Evolutionary conservation across 2,113 vertebrate species (phyloP).

Genomic region (Cyanoliseus patagonus): DNA sequence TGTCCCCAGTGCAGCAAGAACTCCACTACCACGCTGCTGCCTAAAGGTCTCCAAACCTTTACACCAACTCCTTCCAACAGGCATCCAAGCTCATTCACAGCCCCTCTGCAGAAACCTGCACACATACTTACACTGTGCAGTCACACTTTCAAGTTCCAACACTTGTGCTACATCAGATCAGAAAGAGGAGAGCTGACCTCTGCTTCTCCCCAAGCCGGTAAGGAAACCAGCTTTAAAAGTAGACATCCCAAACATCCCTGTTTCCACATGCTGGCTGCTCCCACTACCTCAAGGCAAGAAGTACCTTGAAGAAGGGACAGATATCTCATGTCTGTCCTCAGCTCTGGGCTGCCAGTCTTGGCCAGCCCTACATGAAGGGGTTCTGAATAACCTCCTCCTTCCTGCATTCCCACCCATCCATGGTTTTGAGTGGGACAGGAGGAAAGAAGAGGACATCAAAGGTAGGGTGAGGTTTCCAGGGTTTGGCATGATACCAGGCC

Average conservation of each 20-base stretch:
- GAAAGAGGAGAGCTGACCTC: neutral
- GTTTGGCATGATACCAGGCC: neutral
- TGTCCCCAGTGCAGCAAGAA: neutral
- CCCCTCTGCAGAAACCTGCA: neutral
- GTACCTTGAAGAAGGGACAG: neutral
- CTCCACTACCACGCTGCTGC: neutral
- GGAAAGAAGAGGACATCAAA: neutral
- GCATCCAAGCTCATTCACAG: neutral
- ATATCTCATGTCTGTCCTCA: rapidly evolving
- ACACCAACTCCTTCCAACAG: neutral
- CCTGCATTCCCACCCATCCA: neutral
- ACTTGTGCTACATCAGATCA: neutral
- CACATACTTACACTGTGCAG: neutral
- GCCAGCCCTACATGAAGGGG: rapidly evolving
- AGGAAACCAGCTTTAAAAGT: neutral
- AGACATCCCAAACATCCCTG: neutral
- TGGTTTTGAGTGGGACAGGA: neutral
- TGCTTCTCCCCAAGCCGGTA: neutral
- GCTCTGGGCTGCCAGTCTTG: neutral
- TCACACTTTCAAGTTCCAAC: neutral
- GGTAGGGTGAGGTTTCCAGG: neutral
- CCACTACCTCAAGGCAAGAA: neutral
- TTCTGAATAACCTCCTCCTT: neutral
- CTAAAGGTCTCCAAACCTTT: neutral
- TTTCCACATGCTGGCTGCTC: neutral